Base-by-base conservation (phyloP, 1,140 invertebrate genomes). In the Hyphantria cunea region DNA sequence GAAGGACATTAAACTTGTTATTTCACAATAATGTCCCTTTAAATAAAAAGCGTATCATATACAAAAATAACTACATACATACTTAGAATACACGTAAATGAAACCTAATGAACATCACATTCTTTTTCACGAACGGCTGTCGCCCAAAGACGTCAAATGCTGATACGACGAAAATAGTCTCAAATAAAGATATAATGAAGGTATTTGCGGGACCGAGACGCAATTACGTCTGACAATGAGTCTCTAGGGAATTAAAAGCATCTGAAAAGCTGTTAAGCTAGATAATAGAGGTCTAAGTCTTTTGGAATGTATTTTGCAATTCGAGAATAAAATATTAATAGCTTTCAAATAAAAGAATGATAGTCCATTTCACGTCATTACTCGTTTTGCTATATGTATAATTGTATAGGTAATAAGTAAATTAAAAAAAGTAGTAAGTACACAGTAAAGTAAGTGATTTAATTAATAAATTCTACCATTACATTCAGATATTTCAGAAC, bases 131-230 rank as follows among this genome's bases (percentile, higher is more conserved):
- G 34, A 37, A 37, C 34, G 34, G 8, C 11, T 8, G 34, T 37
- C 34, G 34, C 17, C 14, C 15, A 4, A 52, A 39, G 9, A 5
- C 11, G 41, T 11, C 9, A 44, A 32, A 25, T 10, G 41, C 7
- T 56, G 31, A 55, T 25, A 31, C 33, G 53, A 56, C 14, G 15
- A 56, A 55, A 56, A 56, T 56, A 12, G 11, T 11, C 32, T 8
- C 5, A 55, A 15, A 55, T 45, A 45, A 33, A 6, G 17, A 5
- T 25, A 25, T 53, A 53, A 53, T 42, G 32, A 55, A 41, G 34
- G 8, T 11, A 32, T 44, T 55, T 14, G 37, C 10, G 10, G 5
- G 11, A n/a, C 53, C 7, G 15, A 14, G 41, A 33, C 31, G 14
- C 32, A 34, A 56, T 45, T 47, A 47, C 10, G 32, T 12, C 17